These are phyloP conservation scores for Prosopocoilus inquinatus DNA, from an alignment of 2,888 invertebrate species.

Conservation along the genomic window DNA sequence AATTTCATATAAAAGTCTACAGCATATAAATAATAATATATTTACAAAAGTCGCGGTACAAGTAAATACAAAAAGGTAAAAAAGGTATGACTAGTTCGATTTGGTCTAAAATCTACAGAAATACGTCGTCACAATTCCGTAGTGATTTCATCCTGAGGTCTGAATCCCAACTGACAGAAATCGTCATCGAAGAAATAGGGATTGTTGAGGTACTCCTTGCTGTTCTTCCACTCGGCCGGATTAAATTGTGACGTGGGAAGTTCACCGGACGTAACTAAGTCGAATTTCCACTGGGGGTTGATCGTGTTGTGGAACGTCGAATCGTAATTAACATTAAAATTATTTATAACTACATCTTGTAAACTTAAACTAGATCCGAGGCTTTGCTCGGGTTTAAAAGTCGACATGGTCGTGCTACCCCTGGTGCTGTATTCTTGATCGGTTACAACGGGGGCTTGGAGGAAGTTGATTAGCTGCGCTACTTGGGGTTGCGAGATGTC, in stretches of 20 bases:
- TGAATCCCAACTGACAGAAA: conserved; percentile 77
- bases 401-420: conserved; percentile 46
- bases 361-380: conserved; percentile 46
- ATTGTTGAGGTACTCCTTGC: conserved; percentile 51
- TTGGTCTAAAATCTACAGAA: conserved; percentile 20
- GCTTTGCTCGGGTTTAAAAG: conserved; percentile 49
- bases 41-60: conserved; percentile 16
- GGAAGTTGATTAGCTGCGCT: conserved; percentile 74
- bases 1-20: background rate
- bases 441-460: conserved; percentile 53
- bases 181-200: conserved; percentile 76
- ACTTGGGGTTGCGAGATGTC: conserved; percentile 61
- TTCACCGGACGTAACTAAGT: conserved; percentile 55
- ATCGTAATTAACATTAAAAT: conserved; percentile 46
- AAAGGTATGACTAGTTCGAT: conserved; percentile 26
- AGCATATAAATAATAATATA: conserved; percentile 18
- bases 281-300: conserved; percentile 57
- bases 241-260: conserved; percentile 50
- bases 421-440: conserved; percentile 45
- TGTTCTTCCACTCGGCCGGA: conserved; percentile 50
- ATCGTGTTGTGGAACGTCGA: conserved; percentile 39
- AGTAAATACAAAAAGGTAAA: conserved; percentile 19
- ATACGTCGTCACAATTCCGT: conserved; percentile 66
- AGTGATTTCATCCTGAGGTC: conserved; percentile 86
- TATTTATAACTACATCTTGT: conserved; percentile 44